Conservation (phyloP, 64 coral and sea anemone species). For the Pachyseris speciosa region DNA sequence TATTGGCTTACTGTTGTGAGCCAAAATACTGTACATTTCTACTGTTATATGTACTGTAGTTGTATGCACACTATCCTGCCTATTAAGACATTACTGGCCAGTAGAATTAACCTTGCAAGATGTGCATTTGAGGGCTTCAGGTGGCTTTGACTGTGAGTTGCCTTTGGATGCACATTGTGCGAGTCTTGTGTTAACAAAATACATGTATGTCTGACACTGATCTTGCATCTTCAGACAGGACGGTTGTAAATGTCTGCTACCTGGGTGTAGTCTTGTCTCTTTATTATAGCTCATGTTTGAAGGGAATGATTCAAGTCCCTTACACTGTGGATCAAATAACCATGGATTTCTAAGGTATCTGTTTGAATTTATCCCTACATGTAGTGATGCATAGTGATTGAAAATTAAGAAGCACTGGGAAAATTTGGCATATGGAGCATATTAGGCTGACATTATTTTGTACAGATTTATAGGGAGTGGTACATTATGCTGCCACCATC, state of each 20-base stretch:
- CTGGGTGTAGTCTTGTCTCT: constrained; percentile 43
- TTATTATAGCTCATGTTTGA: constrained; percentile 28
- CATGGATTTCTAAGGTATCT: neutral
- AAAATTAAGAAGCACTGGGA: too few relatives aligned
- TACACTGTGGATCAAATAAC: neutral
- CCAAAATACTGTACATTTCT: neutral
- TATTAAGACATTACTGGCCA: neutral
- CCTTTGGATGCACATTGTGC: constrained; percentile 25
- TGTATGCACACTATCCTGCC: constrained; percentile 4
- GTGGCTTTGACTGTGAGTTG: neutral
- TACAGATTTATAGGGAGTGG: too few relatives aligned
- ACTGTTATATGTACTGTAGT: neutral
- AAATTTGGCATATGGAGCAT: too few relatives aligned
- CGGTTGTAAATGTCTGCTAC: neutral
- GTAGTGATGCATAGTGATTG: too few relatives aligned
- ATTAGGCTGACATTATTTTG: too few relatives aligned
- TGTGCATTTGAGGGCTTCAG: neutral
- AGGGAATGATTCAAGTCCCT: neutral
- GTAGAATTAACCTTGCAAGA: neutral
- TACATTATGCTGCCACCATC: too few relatives aligned
- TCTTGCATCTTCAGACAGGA: constrained; percentile 3
- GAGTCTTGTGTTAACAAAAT: neutral
- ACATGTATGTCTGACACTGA: constrained; percentile 14
- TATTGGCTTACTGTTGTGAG: too few relatives aligned
- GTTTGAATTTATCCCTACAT: neutral